These are phyloP conservation scores for Aproaerema taeniolella DNA, from an alignment of 2,888 invertebrate species.

Conservation along the genomic window DNA sequence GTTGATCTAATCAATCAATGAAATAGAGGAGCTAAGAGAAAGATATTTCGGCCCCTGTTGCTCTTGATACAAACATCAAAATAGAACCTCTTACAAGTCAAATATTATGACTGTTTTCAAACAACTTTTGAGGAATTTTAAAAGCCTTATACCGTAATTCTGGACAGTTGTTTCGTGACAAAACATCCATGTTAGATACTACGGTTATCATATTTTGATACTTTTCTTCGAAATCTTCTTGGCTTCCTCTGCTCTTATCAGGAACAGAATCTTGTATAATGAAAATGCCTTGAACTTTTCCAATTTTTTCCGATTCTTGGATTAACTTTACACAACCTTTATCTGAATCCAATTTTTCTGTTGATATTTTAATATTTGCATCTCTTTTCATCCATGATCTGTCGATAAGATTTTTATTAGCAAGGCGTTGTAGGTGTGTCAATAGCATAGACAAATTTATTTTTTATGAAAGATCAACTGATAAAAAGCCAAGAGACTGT, in stretches of 20 bases:
- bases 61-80: too few relatives aligned
- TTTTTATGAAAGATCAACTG: too few relatives aligned
- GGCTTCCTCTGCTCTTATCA: slow-evolving; percentile 17
- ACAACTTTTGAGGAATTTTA: slow-evolving; percentile 11
- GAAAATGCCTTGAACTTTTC: slow-evolving; percentile 37
- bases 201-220: slow-evolving; percentile 32
- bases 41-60: too few relatives aligned
- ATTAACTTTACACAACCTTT: slow-evolving; percentile 31
- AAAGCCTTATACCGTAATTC: slow-evolving; percentile 37
- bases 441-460: too few relatives aligned
- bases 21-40: too few relatives aligned
- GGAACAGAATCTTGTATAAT: slow-evolving; percentile 27
- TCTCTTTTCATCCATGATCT: slow-evolving; percentile 37
- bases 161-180: slow-evolving; percentile 33
- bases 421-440: too few relatives aligned
- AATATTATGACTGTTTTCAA: neutral
- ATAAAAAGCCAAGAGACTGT: too few relatives aligned
- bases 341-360: slow-evolving; percentile 29
- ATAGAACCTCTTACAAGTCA: too few relatives aligned
- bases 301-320: slow-evolving; percentile 31
- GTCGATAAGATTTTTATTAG: too few relatives aligned
- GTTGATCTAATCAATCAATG: too few relatives aligned
- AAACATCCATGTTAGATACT: slow-evolving; percentile 37
- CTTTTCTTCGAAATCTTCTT: slow-evolving; percentile 26
- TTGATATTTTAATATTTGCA: slow-evolving; percentile 26